A percentile compares a stretch with the other conserved stretches of the same genome.
These are phyloP conservation scores for Automeris io DNA, from an alignment of 2,888 invertebrate genomes.

Conservation along the genomic window DNA sequence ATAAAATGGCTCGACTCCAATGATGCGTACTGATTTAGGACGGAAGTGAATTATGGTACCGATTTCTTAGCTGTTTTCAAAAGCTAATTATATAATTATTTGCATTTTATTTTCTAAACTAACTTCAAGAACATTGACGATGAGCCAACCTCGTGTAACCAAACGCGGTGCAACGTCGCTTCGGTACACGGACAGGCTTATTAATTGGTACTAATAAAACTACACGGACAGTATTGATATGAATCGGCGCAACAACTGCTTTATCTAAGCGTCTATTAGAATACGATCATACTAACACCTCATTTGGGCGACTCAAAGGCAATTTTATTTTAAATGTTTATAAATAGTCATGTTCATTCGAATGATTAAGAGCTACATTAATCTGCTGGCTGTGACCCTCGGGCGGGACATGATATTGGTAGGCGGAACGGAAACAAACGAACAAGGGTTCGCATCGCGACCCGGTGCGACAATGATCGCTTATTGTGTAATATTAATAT, in stretches of 20 bases:
- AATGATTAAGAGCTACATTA: conserved; percentile 36
- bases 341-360: conserved; percentile 30
- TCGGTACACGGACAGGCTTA: conserved; percentile 69
- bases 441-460: conserved; percentile 40
- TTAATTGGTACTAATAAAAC: conserved; percentile 73
- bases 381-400: conserved; percentile 34
- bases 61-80: conserved; percentile 74
- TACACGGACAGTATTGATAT: conserved; percentile 76
- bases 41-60: conserved; percentile 77
- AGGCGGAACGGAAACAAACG: conserved; percentile 43
- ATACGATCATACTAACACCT: conserved; percentile 46
- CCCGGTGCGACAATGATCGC: conserved; percentile 45
- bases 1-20: conserved; percentile 77
- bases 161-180: conserved; percentile 49
- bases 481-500: conserved; percentile 41
- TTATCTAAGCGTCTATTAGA: conserved; percentile 66
- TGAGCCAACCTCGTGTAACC: conserved; percentile 47
- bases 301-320: conserved; percentile 51
- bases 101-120: conserved; percentile 69
- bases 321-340: conserved; percentile 27
- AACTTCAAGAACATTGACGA: conserved; percentile 45
- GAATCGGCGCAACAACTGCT: conserved; percentile 73
- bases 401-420: conserved; percentile 14
- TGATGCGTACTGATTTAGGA: conserved; percentile 76
- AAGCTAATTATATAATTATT: conserved; percentile 70